A percentile compares a stretch with the other conserved stretches of the same genome.
Conservation (phyloP, 2,797 vertebrate genomes). For the Lithobates sylvaticus region DNA sequence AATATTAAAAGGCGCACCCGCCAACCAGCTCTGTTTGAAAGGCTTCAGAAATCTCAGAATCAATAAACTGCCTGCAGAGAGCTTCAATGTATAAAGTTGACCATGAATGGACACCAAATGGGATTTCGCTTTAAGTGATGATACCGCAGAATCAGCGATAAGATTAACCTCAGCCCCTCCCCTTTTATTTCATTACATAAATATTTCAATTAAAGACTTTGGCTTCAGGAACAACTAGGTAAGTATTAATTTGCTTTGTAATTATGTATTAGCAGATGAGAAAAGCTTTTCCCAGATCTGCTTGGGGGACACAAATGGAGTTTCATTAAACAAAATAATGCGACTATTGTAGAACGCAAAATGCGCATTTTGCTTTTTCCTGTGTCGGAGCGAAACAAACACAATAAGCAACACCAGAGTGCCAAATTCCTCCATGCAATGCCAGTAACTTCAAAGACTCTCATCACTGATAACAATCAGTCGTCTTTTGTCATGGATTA, state of each 20-base stretch:
- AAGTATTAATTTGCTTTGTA: slow-evolving; percentile 50
- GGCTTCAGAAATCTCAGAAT: too few relatives aligned
- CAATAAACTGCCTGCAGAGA: too few relatives aligned
- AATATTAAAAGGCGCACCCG: too few relatives aligned
- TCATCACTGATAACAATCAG: slow-evolving; percentile 14
- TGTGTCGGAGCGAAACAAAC: slow-evolving; percentile 8
- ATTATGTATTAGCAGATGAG: slow-evolving; percentile 43
- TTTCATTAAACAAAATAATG: slow-evolving; percentile 47
- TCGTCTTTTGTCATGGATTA: slow-evolving; percentile 28
- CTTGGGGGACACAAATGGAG: slow-evolving; percentile 36
- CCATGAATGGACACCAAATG: too few relatives aligned
- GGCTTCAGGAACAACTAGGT: slow-evolving; percentile 19
- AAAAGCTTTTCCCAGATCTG: slow-evolving; percentile 35
- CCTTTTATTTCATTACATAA: too few relatives aligned
- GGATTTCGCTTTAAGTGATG: too few relatives aligned
- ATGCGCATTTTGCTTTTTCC: background rate
- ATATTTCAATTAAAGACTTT: too few relatives aligned
- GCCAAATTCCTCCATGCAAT: background rate
- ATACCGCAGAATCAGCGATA: too few relatives aligned
- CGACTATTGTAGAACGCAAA: slow-evolving; percentile 39
- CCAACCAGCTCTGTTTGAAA: too few relatives aligned
- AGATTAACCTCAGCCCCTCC: too few relatives aligned
- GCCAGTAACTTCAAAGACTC: background rate
- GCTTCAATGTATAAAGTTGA: too few relatives aligned
- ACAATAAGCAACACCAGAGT: slow-evolving; percentile 26